Conservation (phyloP, 2,113 vertebrate genomes). For the Probosciger aterrimus region DNA sequence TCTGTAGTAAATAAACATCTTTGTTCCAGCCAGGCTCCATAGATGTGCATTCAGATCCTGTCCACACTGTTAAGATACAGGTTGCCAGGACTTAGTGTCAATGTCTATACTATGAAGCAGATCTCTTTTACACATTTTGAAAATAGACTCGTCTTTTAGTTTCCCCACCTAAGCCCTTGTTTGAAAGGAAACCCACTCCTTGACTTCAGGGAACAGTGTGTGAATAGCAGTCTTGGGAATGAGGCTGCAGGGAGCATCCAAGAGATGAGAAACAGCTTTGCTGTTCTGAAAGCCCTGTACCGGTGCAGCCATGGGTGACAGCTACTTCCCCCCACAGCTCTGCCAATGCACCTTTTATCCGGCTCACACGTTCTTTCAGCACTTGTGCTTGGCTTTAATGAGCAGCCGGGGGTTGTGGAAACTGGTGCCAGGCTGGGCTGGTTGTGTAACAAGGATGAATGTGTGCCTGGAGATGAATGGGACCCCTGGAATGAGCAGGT, state of each 20-base stretch:
- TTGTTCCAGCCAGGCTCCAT: neutral
- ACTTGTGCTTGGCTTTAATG: neutral
- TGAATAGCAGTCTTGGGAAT: neutral
- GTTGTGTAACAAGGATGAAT: neutral
- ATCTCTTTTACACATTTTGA: neutral
- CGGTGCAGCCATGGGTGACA: neutral
- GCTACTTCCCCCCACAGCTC: neutral
- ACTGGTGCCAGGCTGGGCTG: constrained; percentile 15
- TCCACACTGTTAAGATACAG: neutral
- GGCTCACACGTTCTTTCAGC: neutral
- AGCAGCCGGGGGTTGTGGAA: neutral
- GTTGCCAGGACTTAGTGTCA: neutral
- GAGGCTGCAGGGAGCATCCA: neutral
- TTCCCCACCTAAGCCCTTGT: neutral
- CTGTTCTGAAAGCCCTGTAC: neutral
- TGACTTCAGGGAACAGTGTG: neutral
- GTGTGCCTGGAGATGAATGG: constrained; percentile 26
- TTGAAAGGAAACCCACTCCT: neutral
- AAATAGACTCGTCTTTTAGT: neutral
- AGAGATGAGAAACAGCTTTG: neutral
- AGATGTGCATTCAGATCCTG: neutral
- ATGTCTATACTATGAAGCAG: neutral
- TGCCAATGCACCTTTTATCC: neutral
- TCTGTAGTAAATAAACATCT: neutral
- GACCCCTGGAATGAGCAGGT: neutral